These are phyloP conservation scores for Antechinus stuartii DNA, from an alignment of 2,113 vertebrate genomes.

Conservation along the genomic window DNA sequence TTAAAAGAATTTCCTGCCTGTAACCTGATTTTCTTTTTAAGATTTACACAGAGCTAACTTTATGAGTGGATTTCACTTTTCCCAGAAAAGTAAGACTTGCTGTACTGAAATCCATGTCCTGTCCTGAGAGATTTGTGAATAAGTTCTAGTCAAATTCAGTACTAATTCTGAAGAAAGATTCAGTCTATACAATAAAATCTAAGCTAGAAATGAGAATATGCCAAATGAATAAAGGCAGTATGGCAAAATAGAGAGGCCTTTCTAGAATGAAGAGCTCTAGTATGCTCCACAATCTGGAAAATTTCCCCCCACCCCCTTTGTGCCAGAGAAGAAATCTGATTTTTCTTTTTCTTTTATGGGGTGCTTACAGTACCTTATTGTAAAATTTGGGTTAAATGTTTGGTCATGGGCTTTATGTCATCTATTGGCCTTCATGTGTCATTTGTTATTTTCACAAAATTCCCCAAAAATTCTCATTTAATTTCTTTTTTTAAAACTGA, in stretches of 20 bases:
- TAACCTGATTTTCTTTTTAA: not conserved
- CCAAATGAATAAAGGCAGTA: not conserved
- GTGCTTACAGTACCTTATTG: no score
- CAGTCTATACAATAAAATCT: not conserved
- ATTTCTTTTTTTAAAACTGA: no score
- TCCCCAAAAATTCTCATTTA: no score
- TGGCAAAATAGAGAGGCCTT: not conserved
- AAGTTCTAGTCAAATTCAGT: slow-evolving; percentile 10
- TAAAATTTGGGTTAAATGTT: no score
- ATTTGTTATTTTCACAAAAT: no score
- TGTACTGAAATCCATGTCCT: not conserved
- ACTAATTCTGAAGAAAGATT: slow-evolving; percentile 13
- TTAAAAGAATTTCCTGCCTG: slow-evolving; percentile 7
- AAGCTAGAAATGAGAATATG: not conserved
- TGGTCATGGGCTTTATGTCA: no score
- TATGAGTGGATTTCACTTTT: not conserved
- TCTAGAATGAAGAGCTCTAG: not conserved
- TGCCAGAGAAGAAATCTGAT: no score
- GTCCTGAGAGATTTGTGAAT: not conserved
- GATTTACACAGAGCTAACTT: not conserved
- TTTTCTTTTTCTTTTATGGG: no score
- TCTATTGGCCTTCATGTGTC: no score
- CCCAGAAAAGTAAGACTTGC: not conserved
- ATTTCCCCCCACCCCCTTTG: no score
- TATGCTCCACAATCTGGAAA: no score